Conservation (phyloP, 2,113 vertebrate genomes). For the Telmatochromis brachygnathus region DNA sequence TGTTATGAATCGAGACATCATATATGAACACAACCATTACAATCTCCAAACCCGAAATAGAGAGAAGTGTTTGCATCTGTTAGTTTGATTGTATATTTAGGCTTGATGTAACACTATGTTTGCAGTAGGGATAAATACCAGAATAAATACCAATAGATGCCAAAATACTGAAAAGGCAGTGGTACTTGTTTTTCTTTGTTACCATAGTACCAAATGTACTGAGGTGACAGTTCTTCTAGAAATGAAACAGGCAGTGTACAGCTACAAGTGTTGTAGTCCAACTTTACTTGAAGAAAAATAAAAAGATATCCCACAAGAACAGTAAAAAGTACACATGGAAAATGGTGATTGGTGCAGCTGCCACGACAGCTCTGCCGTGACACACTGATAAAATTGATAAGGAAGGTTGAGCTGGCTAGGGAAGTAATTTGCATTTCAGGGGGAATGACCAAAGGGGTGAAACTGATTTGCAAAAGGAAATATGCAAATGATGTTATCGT, state of each 20-base stretch:
- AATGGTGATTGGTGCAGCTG: background rate
- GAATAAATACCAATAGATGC: background rate
- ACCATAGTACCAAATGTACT: background rate
- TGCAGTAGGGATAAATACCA: background rate
- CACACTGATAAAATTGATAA: background rate
- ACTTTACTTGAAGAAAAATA: background rate
- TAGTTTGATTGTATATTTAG: background rate
- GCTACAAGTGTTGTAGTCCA: background rate
- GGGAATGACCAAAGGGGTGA: background rate
- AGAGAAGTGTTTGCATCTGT: background rate
- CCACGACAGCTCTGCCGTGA: background rate
- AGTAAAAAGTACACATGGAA: background rate
- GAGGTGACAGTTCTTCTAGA: background rate
- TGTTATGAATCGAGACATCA: background rate
- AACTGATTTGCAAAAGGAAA: background rate
- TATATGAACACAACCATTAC: background rate
- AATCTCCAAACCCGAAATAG: background rate
- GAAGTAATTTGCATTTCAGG: background rate
- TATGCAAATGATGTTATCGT: background rate
- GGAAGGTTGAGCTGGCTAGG: background rate
- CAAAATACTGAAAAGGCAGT: background rate
- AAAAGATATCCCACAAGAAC: background rate
- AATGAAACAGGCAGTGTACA: background rate
- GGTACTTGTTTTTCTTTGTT: background rate
- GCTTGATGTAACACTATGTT: background rate